phyloP scores from a whole-genome alignment of 2,797 vertebrate species.

The Alectoris magna region DNA sequence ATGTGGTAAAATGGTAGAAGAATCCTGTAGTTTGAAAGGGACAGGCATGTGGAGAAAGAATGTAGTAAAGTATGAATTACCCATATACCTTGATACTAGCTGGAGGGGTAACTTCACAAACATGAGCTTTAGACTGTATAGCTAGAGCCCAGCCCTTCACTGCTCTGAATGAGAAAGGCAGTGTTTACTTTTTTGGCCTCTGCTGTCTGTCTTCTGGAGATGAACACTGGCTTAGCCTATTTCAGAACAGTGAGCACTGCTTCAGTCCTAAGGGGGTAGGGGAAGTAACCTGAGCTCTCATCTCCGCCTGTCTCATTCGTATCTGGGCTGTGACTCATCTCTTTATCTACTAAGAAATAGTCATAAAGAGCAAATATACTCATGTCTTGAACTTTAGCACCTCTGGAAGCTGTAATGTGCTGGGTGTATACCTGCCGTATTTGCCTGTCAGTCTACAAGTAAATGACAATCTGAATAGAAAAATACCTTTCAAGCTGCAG shows the following conservation, averaged over 20 bases:
- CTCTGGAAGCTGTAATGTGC: neutral
- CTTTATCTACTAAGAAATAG: slow-evolving; percentile 51
- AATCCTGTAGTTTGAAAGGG: neutral
- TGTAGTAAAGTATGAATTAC: neutral
- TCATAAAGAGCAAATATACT: neutral
- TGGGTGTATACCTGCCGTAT: neutral
- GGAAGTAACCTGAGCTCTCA: neutral
- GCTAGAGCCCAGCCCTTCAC: neutral
- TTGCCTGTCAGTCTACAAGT: neutral
- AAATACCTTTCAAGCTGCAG: neutral
- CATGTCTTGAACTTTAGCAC: slow-evolving; percentile 47
- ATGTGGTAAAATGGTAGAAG: neutral
- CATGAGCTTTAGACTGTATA: neutral
- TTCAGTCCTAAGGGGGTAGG: rapidly evolving
- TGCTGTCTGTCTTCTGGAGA: neutral
- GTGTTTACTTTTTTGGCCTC: neutral
- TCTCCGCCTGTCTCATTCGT: neutral
- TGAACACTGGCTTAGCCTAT: rapidly evolving
- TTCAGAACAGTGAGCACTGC: neutral
- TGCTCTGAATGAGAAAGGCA: neutral
- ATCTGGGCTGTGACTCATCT: slow-evolving; percentile 30
- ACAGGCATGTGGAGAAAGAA: neutral
- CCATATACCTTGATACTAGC: neutral
- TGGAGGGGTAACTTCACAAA: neutral
- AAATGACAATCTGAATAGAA: neutral